phyloP scores from a whole-genome alignment of 2,888 invertebrate genomes.

The Pyrrhosoma nymphula region DNA sequence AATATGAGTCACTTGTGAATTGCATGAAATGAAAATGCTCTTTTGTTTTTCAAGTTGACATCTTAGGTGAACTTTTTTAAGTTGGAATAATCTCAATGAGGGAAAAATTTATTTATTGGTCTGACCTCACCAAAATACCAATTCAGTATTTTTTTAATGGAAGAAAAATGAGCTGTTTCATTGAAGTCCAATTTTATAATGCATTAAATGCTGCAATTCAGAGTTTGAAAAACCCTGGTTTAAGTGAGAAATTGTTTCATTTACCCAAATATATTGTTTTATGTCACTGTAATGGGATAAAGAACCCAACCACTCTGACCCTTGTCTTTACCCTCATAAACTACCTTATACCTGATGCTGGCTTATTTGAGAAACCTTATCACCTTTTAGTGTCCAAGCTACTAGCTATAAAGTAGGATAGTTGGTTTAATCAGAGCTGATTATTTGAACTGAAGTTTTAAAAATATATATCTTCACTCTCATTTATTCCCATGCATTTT shows the following conservation, averaged over 20 bases:
- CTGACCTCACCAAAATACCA: too few species aligned
- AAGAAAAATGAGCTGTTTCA: not conserved
- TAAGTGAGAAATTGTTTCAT: not conserved
- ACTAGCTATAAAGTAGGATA: not conserved
- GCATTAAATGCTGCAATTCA: not conserved
- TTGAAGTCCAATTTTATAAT: not conserved
- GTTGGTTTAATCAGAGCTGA: not conserved
- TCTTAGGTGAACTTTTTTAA: too few species aligned
- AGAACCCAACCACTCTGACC: not conserved
- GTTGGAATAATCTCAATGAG: not conserved
- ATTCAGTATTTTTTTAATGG: not conserved
- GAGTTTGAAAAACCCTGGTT: not conserved
- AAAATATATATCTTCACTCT: not conserved
- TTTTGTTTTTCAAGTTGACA: not conserved
- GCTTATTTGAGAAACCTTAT: not conserved
- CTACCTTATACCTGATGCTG: not conserved
- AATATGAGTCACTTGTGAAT: not conserved
- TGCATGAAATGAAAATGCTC: not conserved
- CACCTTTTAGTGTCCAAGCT: not conserved
- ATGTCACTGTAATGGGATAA: not conserved
- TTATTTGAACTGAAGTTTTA: not conserved
- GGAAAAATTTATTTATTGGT: not conserved
- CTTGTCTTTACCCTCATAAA: not conserved
- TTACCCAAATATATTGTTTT: not conserved
- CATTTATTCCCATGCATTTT: not conserved